phyloP scores from a whole-genome alignment of 2,888 invertebrate genomes.

The Hemaris fuciformis region DNA sequence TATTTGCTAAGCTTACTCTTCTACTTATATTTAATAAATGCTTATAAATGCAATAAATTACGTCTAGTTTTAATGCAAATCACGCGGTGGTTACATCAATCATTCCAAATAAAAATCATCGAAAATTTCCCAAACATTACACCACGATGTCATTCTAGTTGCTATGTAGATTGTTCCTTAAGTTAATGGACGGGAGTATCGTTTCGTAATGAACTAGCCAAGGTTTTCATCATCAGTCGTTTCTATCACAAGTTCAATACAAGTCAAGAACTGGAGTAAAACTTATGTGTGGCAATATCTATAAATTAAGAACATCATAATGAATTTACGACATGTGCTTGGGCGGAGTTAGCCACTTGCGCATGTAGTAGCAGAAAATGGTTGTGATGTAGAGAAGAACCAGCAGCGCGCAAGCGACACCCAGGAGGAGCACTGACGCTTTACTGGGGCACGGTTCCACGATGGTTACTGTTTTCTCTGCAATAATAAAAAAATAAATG shows the following conservation, averaged over 20 bases:
- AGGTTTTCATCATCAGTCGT: slow-evolving; percentile 62
- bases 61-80: slow-evolving; percentile 66
- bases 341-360: slow-evolving; percentile 93
- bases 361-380: slow-evolving; percentile 95
- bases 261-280: slow-evolving; percentile 35
- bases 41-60: slow-evolving; percentile 75
- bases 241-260: slow-evolving; percentile 68
- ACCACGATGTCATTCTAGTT: slow-evolving; percentile 43
- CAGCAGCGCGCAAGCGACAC: slow-evolving; percentile 94
- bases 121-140: slow-evolving; percentile 38
- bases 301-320: slow-evolving; percentile 22
- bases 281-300: slow-evolving; percentile 27
- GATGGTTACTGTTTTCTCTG: slow-evolving; percentile 94
- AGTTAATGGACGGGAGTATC: slow-evolving; percentile 48
- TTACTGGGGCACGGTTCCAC: slow-evolving; percentile 96
- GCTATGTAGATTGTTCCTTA: slow-evolving; percentile 30
- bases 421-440: slow-evolving; percentile 93
- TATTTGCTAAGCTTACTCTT: background rate
- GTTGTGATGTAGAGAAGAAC: slow-evolving; percentile 95
- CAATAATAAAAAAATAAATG: slow-evolving; percentile 46
- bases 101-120: slow-evolving; percentile 42
- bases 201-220: slow-evolving; percentile 21
- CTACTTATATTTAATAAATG: slow-evolving; percentile 55
- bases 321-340: slow-evolving; percentile 85
- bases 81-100: slow-evolving; percentile 73